Percentiles rank a stretch among this genome's conserved stretches.
Conservation (phyloP, 2,888 invertebrate genomes). For the Lysandra coridon region DNA sequence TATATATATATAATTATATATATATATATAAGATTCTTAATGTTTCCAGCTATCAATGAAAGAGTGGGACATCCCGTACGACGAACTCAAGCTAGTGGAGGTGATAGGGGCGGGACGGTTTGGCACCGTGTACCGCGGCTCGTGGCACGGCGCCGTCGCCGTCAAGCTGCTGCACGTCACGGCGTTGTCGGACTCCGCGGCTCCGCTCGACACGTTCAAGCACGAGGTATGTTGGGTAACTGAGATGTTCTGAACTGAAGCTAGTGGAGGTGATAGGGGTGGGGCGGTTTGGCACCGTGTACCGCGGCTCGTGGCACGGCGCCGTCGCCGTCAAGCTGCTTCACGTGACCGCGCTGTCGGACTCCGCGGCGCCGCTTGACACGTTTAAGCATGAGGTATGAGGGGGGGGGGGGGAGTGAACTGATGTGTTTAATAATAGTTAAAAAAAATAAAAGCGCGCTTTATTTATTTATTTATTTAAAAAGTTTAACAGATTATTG, state of each 20-base stretch:
- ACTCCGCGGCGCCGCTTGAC: slow-evolving; percentile 81
- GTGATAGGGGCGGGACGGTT: slow-evolving; percentile 95
- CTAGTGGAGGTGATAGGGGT: slow-evolving; percentile 93
- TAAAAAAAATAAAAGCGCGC: no score
- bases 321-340: slow-evolving; percentile 98
- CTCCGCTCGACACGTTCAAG: slow-evolving; percentile 96
- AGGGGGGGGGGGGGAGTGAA: no score
- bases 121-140: slow-evolving; percentile 95
- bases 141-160: slow-evolving; percentile 99
- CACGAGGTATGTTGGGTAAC: slow-evolving; percentile 83
- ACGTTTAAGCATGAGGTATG: no score
- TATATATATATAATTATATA: no score
- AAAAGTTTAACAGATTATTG: no score
- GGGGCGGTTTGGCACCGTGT: slow-evolving; percentile 96
- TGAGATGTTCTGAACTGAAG: slow-evolving; percentile 82
- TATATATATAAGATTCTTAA: not conserved
- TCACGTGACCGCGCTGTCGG: slow-evolving; percentile 61
- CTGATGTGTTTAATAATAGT: no score
- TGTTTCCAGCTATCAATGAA: slow-evolving; percentile 88
- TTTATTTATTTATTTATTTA: no score
- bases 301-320: slow-evolving; percentile 98
- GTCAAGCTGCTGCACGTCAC: slow-evolving; percentile 97
- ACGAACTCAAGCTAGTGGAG: slow-evolving; percentile 93
- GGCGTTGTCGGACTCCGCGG: slow-evolving; percentile 89
- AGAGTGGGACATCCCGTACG: slow-evolving; percentile 99